Percentiles rank a stretch among this genome's conserved stretches.
These are phyloP conservation scores for Chlorodrepanis virens DNA, from an alignment of 2,113 vertebrate species.

Conservation along the genomic window DNA sequence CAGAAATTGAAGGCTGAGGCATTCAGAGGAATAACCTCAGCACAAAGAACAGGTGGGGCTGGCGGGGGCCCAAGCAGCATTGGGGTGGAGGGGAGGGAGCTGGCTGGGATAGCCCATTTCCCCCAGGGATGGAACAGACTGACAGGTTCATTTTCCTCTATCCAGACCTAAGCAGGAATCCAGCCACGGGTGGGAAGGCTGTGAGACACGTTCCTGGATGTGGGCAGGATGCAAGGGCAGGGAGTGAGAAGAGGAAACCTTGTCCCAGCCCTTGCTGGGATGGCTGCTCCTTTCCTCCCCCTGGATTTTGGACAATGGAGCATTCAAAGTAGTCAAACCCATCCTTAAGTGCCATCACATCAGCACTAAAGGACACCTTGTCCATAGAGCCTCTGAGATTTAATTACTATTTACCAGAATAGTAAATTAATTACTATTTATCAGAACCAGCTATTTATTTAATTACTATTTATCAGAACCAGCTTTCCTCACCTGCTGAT, in stretches of 20 bases:
- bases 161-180: neutral
- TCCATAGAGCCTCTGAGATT: neutral
- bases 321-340: neutral
- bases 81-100: neutral
- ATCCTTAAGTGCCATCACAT: neutral
- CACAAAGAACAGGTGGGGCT: neutral
- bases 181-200: accelerated
- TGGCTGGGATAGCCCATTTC: accelerated
- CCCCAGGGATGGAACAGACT: accelerated
- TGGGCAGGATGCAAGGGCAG: neutral
- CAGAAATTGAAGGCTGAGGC: neutral
- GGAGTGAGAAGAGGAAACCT: accelerated
- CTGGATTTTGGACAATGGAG: accelerated
- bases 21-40: neutral
- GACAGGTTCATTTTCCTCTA: neutral
- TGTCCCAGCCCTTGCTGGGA: neutral
- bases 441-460: accelerated
- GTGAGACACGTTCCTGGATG: neutral
- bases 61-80: accelerated
- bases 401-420: neutral
- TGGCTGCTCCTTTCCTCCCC: neutral
- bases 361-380: neutral
- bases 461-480: neutral
- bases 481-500: neutral
- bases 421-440: no score